phyloP scores from a whole-genome alignment of 2,797 vertebrate genomes.

The Manis pentadactyla region DNA sequence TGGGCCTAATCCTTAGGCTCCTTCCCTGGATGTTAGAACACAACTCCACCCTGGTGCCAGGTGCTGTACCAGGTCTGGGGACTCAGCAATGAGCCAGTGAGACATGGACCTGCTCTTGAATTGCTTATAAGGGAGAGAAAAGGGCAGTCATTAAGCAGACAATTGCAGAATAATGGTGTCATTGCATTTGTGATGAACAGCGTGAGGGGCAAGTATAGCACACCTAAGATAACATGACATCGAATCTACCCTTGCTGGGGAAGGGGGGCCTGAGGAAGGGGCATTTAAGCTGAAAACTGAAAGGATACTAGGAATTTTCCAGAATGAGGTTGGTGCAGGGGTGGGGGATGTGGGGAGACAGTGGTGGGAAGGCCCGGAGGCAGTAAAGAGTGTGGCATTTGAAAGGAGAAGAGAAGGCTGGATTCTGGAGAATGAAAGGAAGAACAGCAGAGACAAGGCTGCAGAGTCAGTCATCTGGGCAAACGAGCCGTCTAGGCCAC shows the following conservation, averaged over 20 bases:
- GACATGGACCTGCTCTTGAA: neutral
- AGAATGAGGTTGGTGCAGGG: neutral
- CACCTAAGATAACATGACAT: neutral
- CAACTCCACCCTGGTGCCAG: neutral
- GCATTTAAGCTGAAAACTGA: neutral
- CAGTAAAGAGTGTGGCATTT: neutral
- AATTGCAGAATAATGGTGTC: neutral
- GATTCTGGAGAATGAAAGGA: neutral
- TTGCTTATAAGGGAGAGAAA: neutral
- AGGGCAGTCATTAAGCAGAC: neutral
- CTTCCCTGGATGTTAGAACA: neutral
- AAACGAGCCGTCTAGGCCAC: neutral
- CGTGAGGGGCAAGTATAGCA: neutral
- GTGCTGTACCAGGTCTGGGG: neutral
- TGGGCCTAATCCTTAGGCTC: neutral
- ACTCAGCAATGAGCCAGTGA: neutral
- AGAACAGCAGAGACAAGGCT: neutral
- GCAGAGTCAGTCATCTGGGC: neutral
- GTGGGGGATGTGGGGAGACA: neutral
- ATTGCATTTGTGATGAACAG: neutral
- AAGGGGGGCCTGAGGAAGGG: neutral
- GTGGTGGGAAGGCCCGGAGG: neutral
- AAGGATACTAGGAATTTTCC: neutral
- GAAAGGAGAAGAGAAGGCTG: neutral
- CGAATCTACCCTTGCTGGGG: rapidly evolving